Base-by-base conservation (phyloP, 2,888 invertebrate species). In the Thalpophila matura region DNA sequence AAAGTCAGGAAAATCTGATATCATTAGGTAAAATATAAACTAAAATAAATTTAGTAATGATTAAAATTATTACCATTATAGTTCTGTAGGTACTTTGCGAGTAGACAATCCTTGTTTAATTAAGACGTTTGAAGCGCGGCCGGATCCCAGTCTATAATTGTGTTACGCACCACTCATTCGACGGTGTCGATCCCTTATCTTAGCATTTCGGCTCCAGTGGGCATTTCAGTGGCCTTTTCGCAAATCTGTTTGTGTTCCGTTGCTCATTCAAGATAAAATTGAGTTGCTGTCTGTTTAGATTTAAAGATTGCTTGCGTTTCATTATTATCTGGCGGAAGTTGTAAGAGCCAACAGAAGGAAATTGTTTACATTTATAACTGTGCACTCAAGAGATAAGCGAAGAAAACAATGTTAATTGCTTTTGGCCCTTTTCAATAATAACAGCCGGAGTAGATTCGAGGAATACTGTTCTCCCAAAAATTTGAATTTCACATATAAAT, bases 101-200 rank as follows among this genome's bases (percentile, higher is more conserved):
- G 45, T 35, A 26, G 37, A 37, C 59, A 45, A 74, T 73, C 62
- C 54, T 57, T 56, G 43, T 70, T 79, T 80, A 80, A 85, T 81
- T 71, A 79, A 74, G 76, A 70, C 72, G 59, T 63, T 74, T 64
- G 65, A 63, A 65, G 64, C 61, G 55, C 66, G 67, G 24, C 43
- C 46, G 80, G 71, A 74, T 79, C 67, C 73, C 50, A 45, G 61
- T 40, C 61, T 45, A 68, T 77, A 78, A 81, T 81, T 74, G 76
- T 61, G 79, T 81, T 75, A 77, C 71, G 64, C 66, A 65, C 59
- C 70, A 74, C 70, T 80, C 74, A 71, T 65, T 68, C 57, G 40
- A 16, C 57, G 40, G 61, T 51, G 26, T 42, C 37, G 45, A 45
- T 45, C 29, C 51, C 22, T 65, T 61, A 77, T 64, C 64, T 58